phyloP scores from a whole-genome alignment of 2,888 invertebrate genomes.

The Timandra comae region DNA sequence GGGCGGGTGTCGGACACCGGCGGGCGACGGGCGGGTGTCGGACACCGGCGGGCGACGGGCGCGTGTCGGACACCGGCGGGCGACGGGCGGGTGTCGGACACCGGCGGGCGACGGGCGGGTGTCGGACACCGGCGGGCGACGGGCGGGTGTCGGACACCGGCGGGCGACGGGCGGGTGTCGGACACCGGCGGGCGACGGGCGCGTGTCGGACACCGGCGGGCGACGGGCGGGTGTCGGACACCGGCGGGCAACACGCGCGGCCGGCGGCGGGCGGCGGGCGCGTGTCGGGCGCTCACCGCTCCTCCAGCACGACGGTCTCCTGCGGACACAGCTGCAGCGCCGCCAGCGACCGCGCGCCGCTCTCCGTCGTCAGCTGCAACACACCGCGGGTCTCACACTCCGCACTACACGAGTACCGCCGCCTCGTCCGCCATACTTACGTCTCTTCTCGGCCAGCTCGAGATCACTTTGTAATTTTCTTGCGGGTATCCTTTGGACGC shows the following conservation, averaged over 20 bases:
- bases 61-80: slow-evolving; percentile 1
- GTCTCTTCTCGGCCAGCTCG: slow-evolving; percentile 96
- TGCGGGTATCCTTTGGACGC: slow-evolving; percentile 92
- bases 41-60: neutral
- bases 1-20: neutral
- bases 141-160: neutral
- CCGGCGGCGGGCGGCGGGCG: slow-evolving; percentile 5
- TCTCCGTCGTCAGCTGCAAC: slow-evolving; percentile 79
- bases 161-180: neutral
- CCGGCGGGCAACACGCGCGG: neutral
- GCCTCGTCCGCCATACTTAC: slow-evolving; percentile 73
- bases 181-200: slow-evolving; percentile 4
- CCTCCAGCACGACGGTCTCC: slow-evolving; percentile 96
- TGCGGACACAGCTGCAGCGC: slow-evolving; percentile 93
- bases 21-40: neutral
- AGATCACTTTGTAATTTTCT: slow-evolving; percentile 92
- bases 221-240: neutral
- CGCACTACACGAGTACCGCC: no score
- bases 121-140: neutral
- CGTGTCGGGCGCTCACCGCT: slow-evolving; percentile 83
- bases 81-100: slow-evolving; percentile 10
- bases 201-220: neutral
- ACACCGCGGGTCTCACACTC: no score
- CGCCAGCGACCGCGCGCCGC: slow-evolving; percentile 75
- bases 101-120: slow-evolving; percentile 18